Evolutionary conservation across 1,140 invertebrate genomes (phyloP).

Genomic region (Drosophila miranda): DNA sequence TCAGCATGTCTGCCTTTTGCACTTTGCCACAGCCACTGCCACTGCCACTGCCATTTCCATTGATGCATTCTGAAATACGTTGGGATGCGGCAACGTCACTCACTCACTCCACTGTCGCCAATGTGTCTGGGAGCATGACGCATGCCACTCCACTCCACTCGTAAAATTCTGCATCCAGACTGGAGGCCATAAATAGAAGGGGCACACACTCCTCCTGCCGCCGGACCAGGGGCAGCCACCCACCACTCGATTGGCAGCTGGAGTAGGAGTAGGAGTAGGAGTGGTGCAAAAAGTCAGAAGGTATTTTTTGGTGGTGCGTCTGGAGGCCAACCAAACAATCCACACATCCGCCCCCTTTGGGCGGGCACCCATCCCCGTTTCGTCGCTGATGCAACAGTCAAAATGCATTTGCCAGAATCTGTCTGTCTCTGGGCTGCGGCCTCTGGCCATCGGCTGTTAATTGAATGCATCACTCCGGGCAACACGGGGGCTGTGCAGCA

Average conservation of each 20-base stretch:
- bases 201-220: too few species aligned
- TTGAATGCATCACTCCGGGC: conserved; percentile 62
- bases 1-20: conserved; percentile 41
- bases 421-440: conserved; percentile 3
- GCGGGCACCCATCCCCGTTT: too few species aligned
- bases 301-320: conserved; percentile 32
- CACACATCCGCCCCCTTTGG: too few species aligned
- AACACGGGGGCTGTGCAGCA: conserved; percentile 4
- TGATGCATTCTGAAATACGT: conserved; percentile 21
- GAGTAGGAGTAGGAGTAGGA: too few species aligned
- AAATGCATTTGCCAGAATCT: conserved; percentile 42
- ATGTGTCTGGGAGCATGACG: conserved; percentile 71
- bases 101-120: conserved; percentile 46
- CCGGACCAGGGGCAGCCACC: too few species aligned
- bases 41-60: conserved; percentile 11
- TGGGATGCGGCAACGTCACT: conserved; percentile 31
- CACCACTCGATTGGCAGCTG: too few species aligned
- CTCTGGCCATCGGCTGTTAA: conserved; percentile 36
- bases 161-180: conserved; percentile 66
- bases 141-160: conserved; percentile 38
- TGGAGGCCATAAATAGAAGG: too few species aligned
- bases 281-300: too few species aligned
- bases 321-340: too few species aligned
- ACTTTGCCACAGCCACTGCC: conserved; percentile 17
- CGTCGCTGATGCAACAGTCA: conserved; percentile 33